Evolutionary conservation across 37 sponge, comb jelly and placozoan species (phyloP), one percentile per base, ranked within the genome.

Genomic region (Beroe ovata): DNA sequence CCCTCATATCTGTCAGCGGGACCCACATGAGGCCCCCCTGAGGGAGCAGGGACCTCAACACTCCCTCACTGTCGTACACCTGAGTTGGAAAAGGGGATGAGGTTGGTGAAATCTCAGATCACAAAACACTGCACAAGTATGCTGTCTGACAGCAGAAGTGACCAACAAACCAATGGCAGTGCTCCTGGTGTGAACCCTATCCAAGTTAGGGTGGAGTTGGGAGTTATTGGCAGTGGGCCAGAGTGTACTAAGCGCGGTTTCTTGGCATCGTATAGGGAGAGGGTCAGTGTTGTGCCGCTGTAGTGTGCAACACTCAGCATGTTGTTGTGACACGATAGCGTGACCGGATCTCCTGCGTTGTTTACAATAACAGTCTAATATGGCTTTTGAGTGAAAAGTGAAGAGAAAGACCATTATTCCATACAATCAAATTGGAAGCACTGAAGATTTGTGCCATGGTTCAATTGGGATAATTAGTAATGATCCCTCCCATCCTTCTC

Each of bases 321-420:
- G 84, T 77, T 21, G 54, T 77, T 77, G 47, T 77, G 84, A 22
- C 54, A 40, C 14, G 84, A 8, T 23, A 77, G 54, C 8, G 84
- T 77, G 0, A 77, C 84, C 20, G 84, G 84, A 25, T 77, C 84
- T n/a, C 84, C 84, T 77, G 84, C n/a, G n/a, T n/a, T n/a, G n/a
- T n/a, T n/a, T n/a, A n/a, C n/a, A n/a, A n/a, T n/a, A n/a, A n/a
- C n/a, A n/a, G n/a, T n/a, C n/a, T n/a, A n/a, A n/a, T n/a, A n/a
- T n/a, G n/a, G n/a, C n/a, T n/a, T n/a, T n/a, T n/a, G n/a, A n/a
- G n/a, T n/a, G n/a, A n/a, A n/a, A n/a, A n/a, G n/a, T n/a, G n/a
- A n/a, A n/a, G n/a, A n/a, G n/a, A n/a, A n/a, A n/a, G n/a, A n/a
- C n/a, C n/a, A n/a, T n/a, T n/a, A n/a, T n/a, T n/a, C n/a, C n/a